These are phyloP conservation scores for Calcarius ornatus DNA, from an alignment of 2,113 vertebrate genomes.

Conservation along the genomic window DNA sequence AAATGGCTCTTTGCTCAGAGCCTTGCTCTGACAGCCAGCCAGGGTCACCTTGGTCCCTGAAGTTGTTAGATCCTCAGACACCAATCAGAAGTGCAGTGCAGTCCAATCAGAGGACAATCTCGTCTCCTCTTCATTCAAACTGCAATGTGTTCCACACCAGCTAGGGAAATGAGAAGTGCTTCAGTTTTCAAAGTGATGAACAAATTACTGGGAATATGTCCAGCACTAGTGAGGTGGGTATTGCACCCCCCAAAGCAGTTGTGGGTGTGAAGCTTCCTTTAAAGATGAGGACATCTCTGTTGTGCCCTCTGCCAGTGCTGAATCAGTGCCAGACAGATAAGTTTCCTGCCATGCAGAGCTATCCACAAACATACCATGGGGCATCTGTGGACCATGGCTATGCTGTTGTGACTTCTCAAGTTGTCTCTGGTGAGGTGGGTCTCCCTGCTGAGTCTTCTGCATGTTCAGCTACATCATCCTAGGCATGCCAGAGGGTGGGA, in stretches of 20 bases:
- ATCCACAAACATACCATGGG: not conserved
- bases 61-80: not conserved
- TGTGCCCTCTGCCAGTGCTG: not conserved
- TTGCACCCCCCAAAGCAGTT: not conserved
- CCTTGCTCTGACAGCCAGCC: not conserved
- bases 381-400: not conserved
- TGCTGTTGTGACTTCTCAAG: not conserved
- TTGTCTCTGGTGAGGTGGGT: not conserved
- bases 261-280: not conserved
- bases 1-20: not conserved
- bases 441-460: not conserved
- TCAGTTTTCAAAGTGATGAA: not conserved
- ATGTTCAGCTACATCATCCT: not conserved
- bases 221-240: not conserved
- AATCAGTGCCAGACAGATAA: not conserved
- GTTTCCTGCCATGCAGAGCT: not conserved
- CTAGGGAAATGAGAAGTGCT: not conserved
- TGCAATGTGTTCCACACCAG: not conserved
- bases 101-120: not conserved
- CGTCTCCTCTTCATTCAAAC: not conserved
- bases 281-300: not conserved
- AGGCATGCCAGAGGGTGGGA: not conserved
- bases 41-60: not conserved
- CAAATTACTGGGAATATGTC: not conserved
- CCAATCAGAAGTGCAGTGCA: not conserved